Evolutionary conservation across 1,140 invertebrate species (phyloP).

Genomic region (Microplitis demolitor): DNA sequence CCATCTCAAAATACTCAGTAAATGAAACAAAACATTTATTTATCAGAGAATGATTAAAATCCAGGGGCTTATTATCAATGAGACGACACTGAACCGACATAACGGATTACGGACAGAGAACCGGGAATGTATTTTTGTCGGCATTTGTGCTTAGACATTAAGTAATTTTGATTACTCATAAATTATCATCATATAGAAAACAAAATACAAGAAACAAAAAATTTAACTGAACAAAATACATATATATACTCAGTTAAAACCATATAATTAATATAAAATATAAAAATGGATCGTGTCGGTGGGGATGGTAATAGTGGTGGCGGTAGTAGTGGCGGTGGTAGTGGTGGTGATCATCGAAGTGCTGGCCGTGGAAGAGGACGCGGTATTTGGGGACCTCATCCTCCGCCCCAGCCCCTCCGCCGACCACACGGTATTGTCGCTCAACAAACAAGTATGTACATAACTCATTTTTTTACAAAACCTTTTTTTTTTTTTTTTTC

Average conservation of each 20-base stretch:
- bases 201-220: not conserved
- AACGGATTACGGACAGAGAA: slow-evolving; percentile 11
- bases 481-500: not conserved
- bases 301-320: slow-evolving; percentile 14
- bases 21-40: not conserved
- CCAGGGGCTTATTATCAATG: not conserved
- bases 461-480: too few species aligned
- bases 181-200: not conserved
- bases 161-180: not conserved
- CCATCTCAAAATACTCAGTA: too few species aligned
- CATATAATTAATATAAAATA: not conserved
- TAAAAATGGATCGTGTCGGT: slow-evolving; percentile 18
- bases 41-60: not conserved
- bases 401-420: slow-evolving; percentile 8
- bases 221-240: not conserved
- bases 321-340: slow-evolving; percentile 5
- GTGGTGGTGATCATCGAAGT: slow-evolving; percentile 16
- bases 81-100: slow-evolving; percentile 16
- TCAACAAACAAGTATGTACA: slow-evolving; percentile 12
- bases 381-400: slow-evolving; percentile 5
- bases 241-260: not conserved
- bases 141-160: slow-evolving; percentile 7
- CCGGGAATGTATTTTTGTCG: slow-evolving; percentile 18
- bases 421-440: slow-evolving; percentile 11
- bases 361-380: slow-evolving; percentile 17